phyloP scores from a whole-genome alignment of 2,113 vertebrate genomes.

The Tragelaphus buxtoni region DNA sequence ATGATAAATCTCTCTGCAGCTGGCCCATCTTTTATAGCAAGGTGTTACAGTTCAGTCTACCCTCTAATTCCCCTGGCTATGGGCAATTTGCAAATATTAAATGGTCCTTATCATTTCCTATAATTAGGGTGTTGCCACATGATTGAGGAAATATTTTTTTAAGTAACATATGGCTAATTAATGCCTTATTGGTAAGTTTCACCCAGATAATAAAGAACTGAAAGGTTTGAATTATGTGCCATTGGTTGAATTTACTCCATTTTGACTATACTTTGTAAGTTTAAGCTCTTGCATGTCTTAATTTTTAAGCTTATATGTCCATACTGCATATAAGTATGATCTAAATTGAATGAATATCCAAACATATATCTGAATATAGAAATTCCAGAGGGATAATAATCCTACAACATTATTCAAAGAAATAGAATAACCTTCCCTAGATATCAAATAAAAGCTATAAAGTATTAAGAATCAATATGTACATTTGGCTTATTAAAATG shows the following conservation, averaged over 20 bases:
- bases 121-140: slow-evolving; percentile 39
- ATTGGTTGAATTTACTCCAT: neutral
- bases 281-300: neutral
- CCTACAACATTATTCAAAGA: neutral
- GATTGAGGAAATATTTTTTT: slow-evolving; percentile 37
- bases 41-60: neutral
- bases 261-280: neutral
- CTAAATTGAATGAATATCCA: neutral
- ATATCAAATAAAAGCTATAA: neutral
- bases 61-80: slow-evolving; percentile 20
- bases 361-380: neutral
- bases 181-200: slow-evolving; percentile 20
- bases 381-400: neutral
- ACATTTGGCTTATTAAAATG: neutral
- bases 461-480: neutral
- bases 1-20: slow-evolving; percentile 33
- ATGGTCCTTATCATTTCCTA: slow-evolving; percentile 59
- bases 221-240: neutral
- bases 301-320: neutral
- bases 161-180: slow-evolving; percentile 55
- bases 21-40: neutral
- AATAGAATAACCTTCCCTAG: neutral
- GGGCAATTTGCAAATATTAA: slow-evolving; percentile 54
- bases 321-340: neutral
- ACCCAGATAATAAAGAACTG: slow-evolving; percentile 6